Percentiles rank a stretch among this genome's conserved stretches.
Evolutionary conservation across 2,888 invertebrate species (phyloP).

Genomic region (Caenorhabditis angaria): DNA sequence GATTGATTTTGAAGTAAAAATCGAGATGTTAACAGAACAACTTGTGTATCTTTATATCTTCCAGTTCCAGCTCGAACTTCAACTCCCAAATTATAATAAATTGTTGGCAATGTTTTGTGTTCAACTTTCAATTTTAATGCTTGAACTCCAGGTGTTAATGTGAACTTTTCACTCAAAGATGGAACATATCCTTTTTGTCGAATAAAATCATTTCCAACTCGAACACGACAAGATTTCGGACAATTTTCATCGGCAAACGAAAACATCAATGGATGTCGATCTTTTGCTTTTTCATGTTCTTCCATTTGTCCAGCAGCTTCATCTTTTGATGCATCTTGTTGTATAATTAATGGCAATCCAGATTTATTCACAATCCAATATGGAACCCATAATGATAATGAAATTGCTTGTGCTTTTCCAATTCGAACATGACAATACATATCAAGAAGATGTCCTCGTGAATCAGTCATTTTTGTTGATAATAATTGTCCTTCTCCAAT

Average conservation of each 20-base stretch:
- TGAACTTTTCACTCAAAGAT: conserved; percentile 55
- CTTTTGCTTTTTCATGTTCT: conserved; percentile 92
- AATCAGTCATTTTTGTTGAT: conserved; percentile 50
- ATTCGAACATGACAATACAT: conserved; percentile 58
- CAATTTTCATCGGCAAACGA: conserved; percentile 90
- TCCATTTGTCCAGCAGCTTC: conserved; percentile 76
- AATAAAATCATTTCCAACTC: conserved; percentile 50
- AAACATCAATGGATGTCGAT: conserved; percentile 90
- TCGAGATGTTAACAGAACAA: conserved; percentile 90
- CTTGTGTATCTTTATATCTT: conserved; percentile 87
- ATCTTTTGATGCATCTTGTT: conserved; percentile 82
- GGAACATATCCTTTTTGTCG: conserved; percentile 55
- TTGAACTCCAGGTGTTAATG: conserved; percentile 64
- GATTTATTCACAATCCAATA: conserved; percentile 96
- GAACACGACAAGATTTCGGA: conserved; percentile 73
- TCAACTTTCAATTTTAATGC: conserved; percentile 60
- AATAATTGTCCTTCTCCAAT: conserved; percentile 39
- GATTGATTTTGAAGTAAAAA: conserved; percentile 92
- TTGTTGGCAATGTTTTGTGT: conserved; percentile 52
- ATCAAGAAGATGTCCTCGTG: conserved; percentile 48
- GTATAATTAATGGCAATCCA: conserved; percentile 87
- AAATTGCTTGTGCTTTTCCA: conserved; percentile 70
- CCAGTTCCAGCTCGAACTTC: conserved; percentile 84
- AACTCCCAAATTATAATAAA: conserved; percentile 78
- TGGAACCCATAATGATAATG: conserved; percentile 84